phyloP scores from a whole-genome alignment of 2,888 invertebrate species.

The Litoditis marina region DNA sequence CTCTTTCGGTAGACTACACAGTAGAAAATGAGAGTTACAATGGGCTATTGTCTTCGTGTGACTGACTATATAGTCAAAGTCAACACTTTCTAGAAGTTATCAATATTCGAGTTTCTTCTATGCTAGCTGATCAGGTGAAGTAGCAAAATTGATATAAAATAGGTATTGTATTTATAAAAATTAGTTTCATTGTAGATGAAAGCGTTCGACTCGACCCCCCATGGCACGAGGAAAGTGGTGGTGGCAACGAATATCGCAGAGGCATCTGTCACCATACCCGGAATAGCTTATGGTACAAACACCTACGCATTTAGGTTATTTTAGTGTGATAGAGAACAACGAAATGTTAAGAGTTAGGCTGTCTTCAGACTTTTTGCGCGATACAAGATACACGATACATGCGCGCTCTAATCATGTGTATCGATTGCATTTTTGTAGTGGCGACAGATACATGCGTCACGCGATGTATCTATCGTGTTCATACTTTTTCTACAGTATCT shows the following conservation, averaged over 20 bases:
- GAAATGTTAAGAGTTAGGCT: too few species aligned
- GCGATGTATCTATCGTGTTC: too few species aligned
- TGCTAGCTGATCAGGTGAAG: conserved; percentile 6
- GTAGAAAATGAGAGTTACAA: not conserved
- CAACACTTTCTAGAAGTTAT: not conserved
- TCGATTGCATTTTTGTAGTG: too few species aligned
- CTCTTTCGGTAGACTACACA: too few species aligned
- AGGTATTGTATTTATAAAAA: not conserved
- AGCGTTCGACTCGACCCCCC: conserved; percentile 60
- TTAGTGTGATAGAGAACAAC: not conserved
- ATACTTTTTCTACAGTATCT: too few species aligned
- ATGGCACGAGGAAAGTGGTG: conserved; percentile 77
- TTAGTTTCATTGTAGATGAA: conserved; percentile 43
- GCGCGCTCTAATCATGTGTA: too few species aligned
- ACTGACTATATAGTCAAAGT: too few species aligned
- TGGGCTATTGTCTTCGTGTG: too few species aligned
- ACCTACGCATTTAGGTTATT: not conserved
- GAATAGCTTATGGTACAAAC: conserved; percentile 80
- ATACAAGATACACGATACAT: too few species aligned
- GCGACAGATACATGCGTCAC: too few species aligned
- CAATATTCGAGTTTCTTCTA: not conserved
- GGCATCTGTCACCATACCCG: conserved; percentile 89
- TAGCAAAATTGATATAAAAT: not conserved
- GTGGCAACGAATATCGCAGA: conserved; percentile 95
- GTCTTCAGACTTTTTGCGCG: too few species aligned